Conservation (phyloP, 2,888 invertebrate genomes). For the Pegoplata infirma region DNA sequence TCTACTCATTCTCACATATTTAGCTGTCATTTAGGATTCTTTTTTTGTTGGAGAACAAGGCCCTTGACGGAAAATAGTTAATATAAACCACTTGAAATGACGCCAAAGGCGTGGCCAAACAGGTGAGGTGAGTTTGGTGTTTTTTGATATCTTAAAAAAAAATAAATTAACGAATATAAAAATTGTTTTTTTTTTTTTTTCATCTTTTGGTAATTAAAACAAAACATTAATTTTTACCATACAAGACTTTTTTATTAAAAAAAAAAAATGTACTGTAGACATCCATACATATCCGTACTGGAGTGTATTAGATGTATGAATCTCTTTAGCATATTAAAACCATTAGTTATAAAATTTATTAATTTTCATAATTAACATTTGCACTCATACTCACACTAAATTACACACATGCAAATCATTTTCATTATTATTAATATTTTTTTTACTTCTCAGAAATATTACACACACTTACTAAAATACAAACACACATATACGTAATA, state of each 20-base stretch:
- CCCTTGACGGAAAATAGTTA: not conserved
- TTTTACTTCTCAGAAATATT: constrained; percentile 20
- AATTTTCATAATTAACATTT: constrained; percentile 63
- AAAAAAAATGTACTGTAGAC: not conserved
- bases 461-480: constrained; percentile 2
- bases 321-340: constrained; percentile 62
- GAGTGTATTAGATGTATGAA: constrained; percentile 35
- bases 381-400: constrained; percentile 48
- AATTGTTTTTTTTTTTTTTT: constrained; percentile 6
- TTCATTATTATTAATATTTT: constrained; percentile 36
- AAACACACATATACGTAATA: constrained; percentile 29
- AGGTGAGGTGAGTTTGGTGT: constrained; percentile 56
- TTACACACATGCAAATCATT: constrained; percentile 47
- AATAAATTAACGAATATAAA: not conserved
- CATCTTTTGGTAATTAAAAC: constrained; percentile 46
- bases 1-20: constrained; percentile 24
- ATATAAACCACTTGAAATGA: constrained; percentile 21
- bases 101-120: constrained; percentile 63
- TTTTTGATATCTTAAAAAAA: constrained; percentile 5
- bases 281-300: not conserved
- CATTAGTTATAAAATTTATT: constrained; percentile 62
- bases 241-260: constrained; percentile 14
- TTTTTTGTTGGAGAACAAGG: constrained; percentile 1
- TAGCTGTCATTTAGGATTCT: constrained; percentile 24
- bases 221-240: constrained; percentile 27